Evolutionary conservation across 2,888 invertebrate species (phyloP).

Genomic region (Gnatocerus cornutus): DNA sequence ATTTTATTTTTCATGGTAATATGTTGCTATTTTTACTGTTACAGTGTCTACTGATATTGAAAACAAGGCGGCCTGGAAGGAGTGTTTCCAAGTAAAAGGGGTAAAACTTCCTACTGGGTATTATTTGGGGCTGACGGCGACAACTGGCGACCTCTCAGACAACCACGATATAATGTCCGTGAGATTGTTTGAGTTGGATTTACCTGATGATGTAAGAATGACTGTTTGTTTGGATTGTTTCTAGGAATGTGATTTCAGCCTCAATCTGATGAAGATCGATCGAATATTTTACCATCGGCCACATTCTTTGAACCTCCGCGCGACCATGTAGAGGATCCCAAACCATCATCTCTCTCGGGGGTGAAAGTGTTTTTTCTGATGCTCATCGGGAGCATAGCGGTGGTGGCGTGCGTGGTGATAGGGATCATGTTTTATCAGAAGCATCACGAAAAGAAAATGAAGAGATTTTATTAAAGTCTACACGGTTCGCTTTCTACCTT

Average conservation of each 20-base stretch:
- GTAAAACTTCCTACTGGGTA: slow-evolving; percentile 96
- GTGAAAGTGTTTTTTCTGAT: slow-evolving; percentile 93
- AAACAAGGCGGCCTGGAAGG: slow-evolving; percentile 94
- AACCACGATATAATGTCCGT: slow-evolving; percentile 96
- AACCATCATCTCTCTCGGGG: slow-evolving; percentile 89
- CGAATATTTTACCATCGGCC: slow-evolving; percentile 91
- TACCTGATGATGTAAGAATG: slow-evolving; percentile 76
- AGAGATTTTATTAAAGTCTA: slow-evolving; percentile 84
- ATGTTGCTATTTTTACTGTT: no score
- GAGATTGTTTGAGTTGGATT: slow-evolving; percentile 93
- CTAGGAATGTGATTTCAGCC: slow-evolving; percentile 69
- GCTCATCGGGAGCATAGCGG: slow-evolving; percentile 86
- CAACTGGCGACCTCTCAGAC: slow-evolving; percentile 97
- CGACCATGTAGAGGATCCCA: slow-evolving; percentile 91
- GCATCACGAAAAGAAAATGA: slow-evolving; percentile 89
- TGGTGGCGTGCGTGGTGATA: slow-evolving; percentile 88
- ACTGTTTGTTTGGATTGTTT: not conserved
- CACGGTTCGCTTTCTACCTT: slow-evolving; percentile 17
- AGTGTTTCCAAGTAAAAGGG: slow-evolving; percentile 91
- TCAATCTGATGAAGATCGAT: slow-evolving; percentile 81
- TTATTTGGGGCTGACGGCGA: slow-evolving; percentile 94
- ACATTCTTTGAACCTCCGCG: slow-evolving; percentile 92
- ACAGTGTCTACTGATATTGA: slow-evolving; percentile 93
- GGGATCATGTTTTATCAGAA: slow-evolving; percentile 96
- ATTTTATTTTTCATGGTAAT: slow-evolving; percentile 51